Evolutionary conservation across 1,140 invertebrate genomes (phyloP), one percentile per base, ranked within the genome.

Genomic region (Sesamia nonagrioides): DNA sequence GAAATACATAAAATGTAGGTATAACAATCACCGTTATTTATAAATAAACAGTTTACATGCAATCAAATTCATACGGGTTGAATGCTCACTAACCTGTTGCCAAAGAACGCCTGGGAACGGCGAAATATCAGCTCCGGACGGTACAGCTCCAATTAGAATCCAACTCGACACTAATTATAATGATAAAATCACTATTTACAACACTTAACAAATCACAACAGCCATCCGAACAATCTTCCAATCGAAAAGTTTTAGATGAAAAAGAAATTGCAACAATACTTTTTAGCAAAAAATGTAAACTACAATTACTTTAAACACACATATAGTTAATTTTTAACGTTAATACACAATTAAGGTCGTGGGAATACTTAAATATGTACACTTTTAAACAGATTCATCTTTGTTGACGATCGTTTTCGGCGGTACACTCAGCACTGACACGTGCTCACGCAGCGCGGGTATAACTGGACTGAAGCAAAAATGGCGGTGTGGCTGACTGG

Each of bases 401-500:
- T 81, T 82, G 78, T 84, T 81, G 77, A 83, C 88, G 89, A 90
- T 86, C 84, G 83, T 84, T 80, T 76, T 83, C 80, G 78, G 77
- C 37, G 79, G 69, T 40, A 78, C 58, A 80, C 13, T 18, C 61
- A 56, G 35, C 37, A 69, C 35, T 52, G 66, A 86, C 80, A 88
- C 91, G 88, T 87, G 54, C 69, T 50, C 79, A 17, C 82, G 58
- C 77, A 33, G 75, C 77, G 54, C 86, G 84, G 78, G 77, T 87
- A 82, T 91, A 91, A 92, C 91, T 88, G 88, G 88, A 92, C 91
- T 92, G 88, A 82, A 81, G 84, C 80, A 88, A 86, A 92, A 88
- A 92, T 92, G 90, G 89, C 90, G 86, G 80, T 84, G 80, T 84
- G 80, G 81, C 80, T 83, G 85, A 78, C 80, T 50, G 71, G 52